Conservation (phyloP, 2,888 invertebrate genomes). For the Sphaerophoria taeniata region DNA sequence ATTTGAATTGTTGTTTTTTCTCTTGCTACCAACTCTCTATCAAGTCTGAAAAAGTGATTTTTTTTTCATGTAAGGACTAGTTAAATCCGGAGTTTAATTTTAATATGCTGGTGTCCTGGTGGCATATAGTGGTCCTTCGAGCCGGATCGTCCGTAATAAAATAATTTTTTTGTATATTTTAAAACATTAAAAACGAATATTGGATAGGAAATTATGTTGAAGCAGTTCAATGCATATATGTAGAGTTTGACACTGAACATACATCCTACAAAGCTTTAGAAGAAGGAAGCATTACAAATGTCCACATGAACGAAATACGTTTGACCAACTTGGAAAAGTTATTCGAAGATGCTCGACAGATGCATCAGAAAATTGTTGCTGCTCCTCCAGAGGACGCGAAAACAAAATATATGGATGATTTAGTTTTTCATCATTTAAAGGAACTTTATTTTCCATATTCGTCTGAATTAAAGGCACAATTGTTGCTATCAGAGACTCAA, state of each 20-base stretch:
- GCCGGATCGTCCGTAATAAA: no score
- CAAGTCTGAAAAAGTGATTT: neutral
- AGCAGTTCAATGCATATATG: neutral
- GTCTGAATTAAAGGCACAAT: neutral
- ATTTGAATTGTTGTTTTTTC: no score
- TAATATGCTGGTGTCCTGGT: no score
- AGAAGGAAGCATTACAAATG: neutral
- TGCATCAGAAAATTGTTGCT: constrained; percentile 38
- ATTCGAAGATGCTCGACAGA: constrained; percentile 16
- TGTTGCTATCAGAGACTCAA: neutral
- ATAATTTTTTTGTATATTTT: neutral
- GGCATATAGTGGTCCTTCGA: neutral
- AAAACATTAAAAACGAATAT: neutral
- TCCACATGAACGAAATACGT: constrained; percentile 29
- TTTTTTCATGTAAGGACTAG: no score
- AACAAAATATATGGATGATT: constrained; percentile 13
- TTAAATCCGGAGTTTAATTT: no score
- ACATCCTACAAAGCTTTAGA: neutral
- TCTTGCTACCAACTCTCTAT: no score
- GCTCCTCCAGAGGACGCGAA: constrained; percentile 6
- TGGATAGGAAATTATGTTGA: neutral
- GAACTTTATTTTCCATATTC: constrained; percentile 15
- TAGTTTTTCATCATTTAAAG: constrained; percentile 12
- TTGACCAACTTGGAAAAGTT: constrained; percentile 13
- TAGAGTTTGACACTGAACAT: constrained; percentile 4